Conservation (phyloP, 2,888 invertebrate genomes). For the Eurytoma californica region DNA sequence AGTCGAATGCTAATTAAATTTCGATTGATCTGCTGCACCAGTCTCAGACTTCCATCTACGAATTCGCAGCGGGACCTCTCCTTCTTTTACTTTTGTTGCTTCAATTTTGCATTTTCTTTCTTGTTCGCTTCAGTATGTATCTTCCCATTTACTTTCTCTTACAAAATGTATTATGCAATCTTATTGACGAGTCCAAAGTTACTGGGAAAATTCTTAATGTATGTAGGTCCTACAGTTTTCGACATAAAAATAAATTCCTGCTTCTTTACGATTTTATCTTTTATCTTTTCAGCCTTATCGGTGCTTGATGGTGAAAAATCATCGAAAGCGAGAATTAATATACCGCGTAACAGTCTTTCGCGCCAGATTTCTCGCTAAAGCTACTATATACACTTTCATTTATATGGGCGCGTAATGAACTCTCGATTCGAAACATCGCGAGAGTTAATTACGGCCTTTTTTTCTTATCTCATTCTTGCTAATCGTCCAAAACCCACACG, state of each 20-base stretch:
- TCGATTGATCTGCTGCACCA: not conserved
- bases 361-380: not conserved
- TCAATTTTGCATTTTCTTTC: conserved; percentile 17
- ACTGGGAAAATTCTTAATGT: no score
- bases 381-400: not conserved
- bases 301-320: no score
- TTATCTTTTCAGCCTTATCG: no score
- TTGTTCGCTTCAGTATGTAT: not conserved
- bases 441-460: not conserved
- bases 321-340: not conserved
- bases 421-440: not conserved
- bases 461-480: not conserved
- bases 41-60: not conserved
- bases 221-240: no score
- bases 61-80: not conserved
- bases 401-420: not conserved
- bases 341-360: not conserved
- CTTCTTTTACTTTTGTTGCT: not conserved
- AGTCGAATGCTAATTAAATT: not conserved
- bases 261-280: no score
- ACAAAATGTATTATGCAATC: not conserved
- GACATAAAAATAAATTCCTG: no score
- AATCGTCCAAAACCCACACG: not conserved
- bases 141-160: not conserved
- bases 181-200: no score